Conservation (phyloP, 2,797 vertebrate genomes). For the Spondyliosoma cantharus region DNA sequence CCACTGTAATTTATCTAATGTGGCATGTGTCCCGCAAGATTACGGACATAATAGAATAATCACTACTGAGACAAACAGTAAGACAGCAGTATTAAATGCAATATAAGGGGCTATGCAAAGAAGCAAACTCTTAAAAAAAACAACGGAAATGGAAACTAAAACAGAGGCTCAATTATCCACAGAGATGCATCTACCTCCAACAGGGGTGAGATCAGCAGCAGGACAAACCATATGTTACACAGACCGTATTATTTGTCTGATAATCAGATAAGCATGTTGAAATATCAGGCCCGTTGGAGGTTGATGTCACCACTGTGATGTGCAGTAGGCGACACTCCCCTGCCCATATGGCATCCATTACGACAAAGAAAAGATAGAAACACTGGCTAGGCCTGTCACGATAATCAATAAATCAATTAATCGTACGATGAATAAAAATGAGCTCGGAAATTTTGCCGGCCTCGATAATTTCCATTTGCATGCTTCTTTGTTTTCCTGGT, state of each 20-base stretch:
- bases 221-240: slow-evolving; percentile 17
- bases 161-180: background rate
- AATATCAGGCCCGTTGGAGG: slow-evolving; percentile 2
- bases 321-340: background rate
- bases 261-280: background rate
- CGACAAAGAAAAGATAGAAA: background rate
- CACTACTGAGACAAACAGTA: background rate
- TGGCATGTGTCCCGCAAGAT: slow-evolving; percentile 24
- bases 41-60: slow-evolving; percentile 1
- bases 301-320: background rate
- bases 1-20: background rate
- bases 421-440: too few species aligned
- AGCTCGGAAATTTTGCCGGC: too few species aligned
- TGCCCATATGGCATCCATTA: background rate
- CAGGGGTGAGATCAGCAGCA: background rate
- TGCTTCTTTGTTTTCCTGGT: too few species aligned
- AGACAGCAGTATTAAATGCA: background rate
- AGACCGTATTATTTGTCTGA: background rate
- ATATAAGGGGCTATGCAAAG: background rate
- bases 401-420: too few species aligned
- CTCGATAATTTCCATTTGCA: too few species aligned
- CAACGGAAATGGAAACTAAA: background rate
- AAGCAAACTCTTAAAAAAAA: background rate
- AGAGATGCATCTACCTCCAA: slow-evolving; percentile 3
- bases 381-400: too few species aligned